A percentile compares a stretch with the other conserved stretches of the same genome.
Evolutionary conservation across 2,797 vertebrate genomes (phyloP).

Genomic region (Lycodopsis pacificus): DNA sequence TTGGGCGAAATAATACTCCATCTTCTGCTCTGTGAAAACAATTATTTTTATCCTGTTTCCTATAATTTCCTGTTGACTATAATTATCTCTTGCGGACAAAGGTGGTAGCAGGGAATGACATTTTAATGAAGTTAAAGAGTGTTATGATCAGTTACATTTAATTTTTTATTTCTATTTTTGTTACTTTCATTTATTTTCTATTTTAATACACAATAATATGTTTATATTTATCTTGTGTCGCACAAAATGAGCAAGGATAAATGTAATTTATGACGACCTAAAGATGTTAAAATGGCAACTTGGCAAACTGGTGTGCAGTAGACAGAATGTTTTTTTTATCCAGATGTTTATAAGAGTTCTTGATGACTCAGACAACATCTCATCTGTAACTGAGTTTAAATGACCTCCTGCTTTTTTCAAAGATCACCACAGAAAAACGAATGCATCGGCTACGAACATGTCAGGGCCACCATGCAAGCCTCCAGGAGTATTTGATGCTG

Average conservation of each 20-base stretch:
- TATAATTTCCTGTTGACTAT: background rate
- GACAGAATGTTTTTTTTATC: background rate
- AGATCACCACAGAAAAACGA: background rate
- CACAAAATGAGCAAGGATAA: background rate
- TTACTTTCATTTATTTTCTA: background rate
- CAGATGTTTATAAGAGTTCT: background rate
- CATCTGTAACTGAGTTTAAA: background rate
- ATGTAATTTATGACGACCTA: background rate
- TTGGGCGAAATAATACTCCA: background rate
- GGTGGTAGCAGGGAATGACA: background rate
- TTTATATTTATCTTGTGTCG: background rate
- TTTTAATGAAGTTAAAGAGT: background rate
- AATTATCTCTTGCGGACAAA: background rate
- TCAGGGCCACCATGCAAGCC: background rate
- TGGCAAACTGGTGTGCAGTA: background rate
- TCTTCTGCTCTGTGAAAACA: background rate
- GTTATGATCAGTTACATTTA: background rate
- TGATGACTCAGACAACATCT: background rate
- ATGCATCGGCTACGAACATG: background rate
- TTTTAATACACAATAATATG: background rate
- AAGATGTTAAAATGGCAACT: background rate
- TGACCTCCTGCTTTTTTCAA: background rate
- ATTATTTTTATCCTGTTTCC: background rate
- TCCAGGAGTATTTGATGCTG: background rate
- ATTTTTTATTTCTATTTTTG: background rate